Evolutionary conservation across 1,140 invertebrate genomes (phyloP).

Genomic region (Dryas iulia): DNA sequence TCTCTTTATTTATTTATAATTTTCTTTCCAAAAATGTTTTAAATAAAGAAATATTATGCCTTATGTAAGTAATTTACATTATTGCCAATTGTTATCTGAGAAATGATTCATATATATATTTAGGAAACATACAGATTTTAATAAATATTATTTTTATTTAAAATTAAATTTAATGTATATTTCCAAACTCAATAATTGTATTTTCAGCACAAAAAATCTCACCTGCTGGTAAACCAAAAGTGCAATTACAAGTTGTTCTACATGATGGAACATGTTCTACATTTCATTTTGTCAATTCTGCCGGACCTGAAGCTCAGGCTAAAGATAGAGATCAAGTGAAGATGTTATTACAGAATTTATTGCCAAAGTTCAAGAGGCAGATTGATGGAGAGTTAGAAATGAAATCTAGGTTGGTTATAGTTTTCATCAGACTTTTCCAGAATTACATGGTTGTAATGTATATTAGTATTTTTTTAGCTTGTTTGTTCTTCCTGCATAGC

Average conservation of each 20-base stretch:
- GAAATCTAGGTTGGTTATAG: slow-evolving; percentile 81
- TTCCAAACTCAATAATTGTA: neutral
- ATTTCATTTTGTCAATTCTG: slow-evolving; percentile 98
- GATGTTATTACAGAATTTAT: slow-evolving; percentile 92
- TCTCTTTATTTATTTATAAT: neutral
- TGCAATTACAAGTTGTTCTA: slow-evolving; percentile 98
- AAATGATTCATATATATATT: neutral
- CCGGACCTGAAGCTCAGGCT: slow-evolving; percentile 90
- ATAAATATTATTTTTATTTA: neutral
- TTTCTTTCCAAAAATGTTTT: too few relatives aligned
- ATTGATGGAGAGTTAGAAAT: slow-evolving; percentile 96
- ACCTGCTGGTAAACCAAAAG: slow-evolving; percentile 98
- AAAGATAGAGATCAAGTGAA: slow-evolving; percentile 96
- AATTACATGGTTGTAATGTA: too few relatives aligned
- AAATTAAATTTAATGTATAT: neutral
- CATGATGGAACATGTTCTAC: slow-evolving; percentile 96
- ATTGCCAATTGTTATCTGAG: too few relatives aligned
- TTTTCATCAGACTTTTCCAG: too few relatives aligned
- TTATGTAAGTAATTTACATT: too few relatives aligned
- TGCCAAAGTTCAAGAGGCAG: slow-evolving; percentile 97
- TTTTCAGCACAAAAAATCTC: slow-evolving; percentile 98
- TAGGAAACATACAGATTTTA: neutral
- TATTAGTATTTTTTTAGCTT: too few relatives aligned
- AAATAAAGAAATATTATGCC: too few relatives aligned
- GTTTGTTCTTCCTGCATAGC: too few relatives aligned